Evolutionary conservation across 2,113 vertebrate genomes (phyloP), one percentile per base, ranked within the genome.

Genomic region (Pipra filicauda): DNA sequence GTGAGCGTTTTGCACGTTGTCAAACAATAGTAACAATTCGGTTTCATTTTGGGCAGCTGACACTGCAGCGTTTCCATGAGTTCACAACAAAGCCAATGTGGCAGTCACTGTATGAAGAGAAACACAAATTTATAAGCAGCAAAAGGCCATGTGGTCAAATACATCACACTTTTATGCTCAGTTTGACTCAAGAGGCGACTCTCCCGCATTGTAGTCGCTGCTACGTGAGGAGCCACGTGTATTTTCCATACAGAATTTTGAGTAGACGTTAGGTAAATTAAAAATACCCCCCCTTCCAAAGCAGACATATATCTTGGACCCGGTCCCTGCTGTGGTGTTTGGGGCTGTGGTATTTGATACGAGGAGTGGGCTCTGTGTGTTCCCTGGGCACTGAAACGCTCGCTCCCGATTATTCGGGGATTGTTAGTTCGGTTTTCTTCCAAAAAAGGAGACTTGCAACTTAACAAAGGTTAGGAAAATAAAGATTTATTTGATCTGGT

Each of bases 401-500:
- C 7, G 41, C 77, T 83, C 82, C 26, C 1, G 5, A 79, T 90
- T 46, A 43, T 78, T 39, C 73, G 23, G 65, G 76, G 46, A 65
- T 91, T 43, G 11, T 90, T 69, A 28, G 70, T 82, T 83, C 88
- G 2, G 48, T 88, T 95, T 94, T 96, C 96, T 97, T 95, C 88
- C 91, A 92, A 96, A 95, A 96, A 95, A 95, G 89, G 96, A 87
- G 95, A 91, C 95, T 84, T 30, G 65, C 73, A 72, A 89, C 80
- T 82, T 82, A 92, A 94, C 96, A 88, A 92, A 98, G 97, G 93
- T 95, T 61, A 88, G 89, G 81, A 89, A 95, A 97, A 97, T 93
- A 95, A 79, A 93, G 96, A 96, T 93, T 95, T 97, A 94, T 96
- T 95, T 91, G 95, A 96, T 92, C 96, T 93, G 88, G 77, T 92